Evolutionary conservation across 2,797 vertebrate species (phyloP), one percentile per base, ranked within the genome.

Genomic region (Benthosema pterotum): DNA sequence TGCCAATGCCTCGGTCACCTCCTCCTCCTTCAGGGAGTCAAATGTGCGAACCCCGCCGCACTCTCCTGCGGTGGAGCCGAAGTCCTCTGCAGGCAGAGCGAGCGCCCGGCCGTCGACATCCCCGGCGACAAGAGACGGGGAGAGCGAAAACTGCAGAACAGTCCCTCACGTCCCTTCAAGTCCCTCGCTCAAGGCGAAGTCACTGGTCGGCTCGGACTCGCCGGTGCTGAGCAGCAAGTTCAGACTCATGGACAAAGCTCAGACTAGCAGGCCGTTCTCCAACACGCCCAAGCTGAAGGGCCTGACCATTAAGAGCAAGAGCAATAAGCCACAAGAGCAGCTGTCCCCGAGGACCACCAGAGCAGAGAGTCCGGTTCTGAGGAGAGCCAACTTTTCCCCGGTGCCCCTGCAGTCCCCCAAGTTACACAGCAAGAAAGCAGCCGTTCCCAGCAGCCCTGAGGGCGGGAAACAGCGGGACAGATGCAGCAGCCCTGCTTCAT

Each of bases 221-320:
- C 57, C 88, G 47, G 71, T 82, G 32, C 88, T 86, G 66, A 83
- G 70, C 28, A 78, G 85, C 4, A 77, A 76, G 60, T 83, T 91
- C 46, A 88, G 88, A 4, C 79, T 91, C 53, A 78, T 85, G 57
- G 86, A 78, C 67, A 92, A 91, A 72, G 52, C 82, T 65, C 92
- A 91, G 55, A n/a, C n/a, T n/a, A 93, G 89, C 59, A 63, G 16
- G 53, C 6, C 87, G 57, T 93, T 85, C 77, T 89, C 79, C 74
- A 75, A 77, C 4, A 83, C 86, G 19, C 87, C 93, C 28, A 95
- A 92, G 84, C 80, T 95, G 8, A 96, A 92, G 80, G 92, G 91
- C 6, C 89, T 95, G 9, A 90, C 70, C 60, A 81, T 94, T 70
- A 97, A 93, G 80, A 93, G 85, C 71, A 94, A 88, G 76, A 82